phyloP scores from a whole-genome alignment of 2,797 vertebrate species.

The Phoebastria nigripes region DNA sequence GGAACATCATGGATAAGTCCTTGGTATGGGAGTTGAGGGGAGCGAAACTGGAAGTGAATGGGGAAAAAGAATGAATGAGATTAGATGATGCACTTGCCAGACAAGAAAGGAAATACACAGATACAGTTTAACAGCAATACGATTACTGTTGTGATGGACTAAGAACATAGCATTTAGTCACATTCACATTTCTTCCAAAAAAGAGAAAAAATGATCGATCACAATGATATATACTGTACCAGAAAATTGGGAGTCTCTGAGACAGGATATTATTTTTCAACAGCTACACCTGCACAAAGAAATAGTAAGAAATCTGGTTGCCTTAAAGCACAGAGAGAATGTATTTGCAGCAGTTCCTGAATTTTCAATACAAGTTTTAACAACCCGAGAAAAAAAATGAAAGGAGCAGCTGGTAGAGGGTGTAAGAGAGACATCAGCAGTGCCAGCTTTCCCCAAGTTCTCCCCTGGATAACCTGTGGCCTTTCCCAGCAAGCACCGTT shows the following conservation, averaged over 20 bases:
- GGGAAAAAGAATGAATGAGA: neutral
- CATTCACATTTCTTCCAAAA: neutral
- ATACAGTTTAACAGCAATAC: neutral
- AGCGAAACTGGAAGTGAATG: neutral
- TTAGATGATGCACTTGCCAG: neutral
- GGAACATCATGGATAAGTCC: neutral
- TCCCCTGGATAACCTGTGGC: neutral
- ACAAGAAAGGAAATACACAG: neutral
- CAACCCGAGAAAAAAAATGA: neutral
- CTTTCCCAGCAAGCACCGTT: neutral
- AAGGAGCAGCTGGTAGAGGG: neutral
- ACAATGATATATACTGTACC: neutral
- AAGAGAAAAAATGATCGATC: neutral
- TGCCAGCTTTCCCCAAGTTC: neutral
- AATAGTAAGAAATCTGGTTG: neutral
- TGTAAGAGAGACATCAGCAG: neutral
- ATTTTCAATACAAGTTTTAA: neutral
- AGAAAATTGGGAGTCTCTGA: neutral
- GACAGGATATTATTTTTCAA: neutral
- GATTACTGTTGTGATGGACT: neutral
- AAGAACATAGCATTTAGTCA: neutral
- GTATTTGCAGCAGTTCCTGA: neutral
- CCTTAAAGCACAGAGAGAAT: neutral
- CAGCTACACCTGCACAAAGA: neutral
- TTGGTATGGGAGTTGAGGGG: neutral